Percentiles rank a stretch among this genome's conserved stretches.
Evolutionary conservation across 2,888 invertebrate species (phyloP).

Genomic region (Cantharis rustica): DNA sequence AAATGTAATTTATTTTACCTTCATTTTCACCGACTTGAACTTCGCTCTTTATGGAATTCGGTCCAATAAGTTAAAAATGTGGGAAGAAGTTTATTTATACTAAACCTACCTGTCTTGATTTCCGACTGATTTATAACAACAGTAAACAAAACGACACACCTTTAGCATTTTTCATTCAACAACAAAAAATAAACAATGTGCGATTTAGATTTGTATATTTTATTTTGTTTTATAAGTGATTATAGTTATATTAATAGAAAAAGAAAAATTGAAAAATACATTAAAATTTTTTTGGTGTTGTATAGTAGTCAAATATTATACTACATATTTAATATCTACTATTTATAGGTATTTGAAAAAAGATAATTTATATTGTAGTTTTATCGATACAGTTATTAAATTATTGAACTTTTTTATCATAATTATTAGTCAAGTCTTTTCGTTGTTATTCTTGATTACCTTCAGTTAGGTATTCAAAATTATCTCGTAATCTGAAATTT

Average conservation of each 20-base stretch:
- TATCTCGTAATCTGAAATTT: neutral
- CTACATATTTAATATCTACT: too few relatives aligned
- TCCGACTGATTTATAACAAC: slow-evolving; percentile 8
- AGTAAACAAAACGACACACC: slow-evolving; percentile 18
- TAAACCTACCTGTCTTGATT: slow-evolving; percentile 5
- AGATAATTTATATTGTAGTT: neutral
- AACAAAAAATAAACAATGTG: slow-evolving; percentile 10
- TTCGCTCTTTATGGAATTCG: neutral
- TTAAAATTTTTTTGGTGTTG: too few relatives aligned
- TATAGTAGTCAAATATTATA: neutral
- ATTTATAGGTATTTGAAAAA: neutral
- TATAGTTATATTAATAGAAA: too few relatives aligned
- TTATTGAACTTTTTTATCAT: neutral
- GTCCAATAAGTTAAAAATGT: slow-evolving; percentile 8
- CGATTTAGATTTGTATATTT: neutral
- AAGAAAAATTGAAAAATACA: too few relatives aligned
- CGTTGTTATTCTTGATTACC: neutral
- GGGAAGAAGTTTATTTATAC: slow-evolving; percentile 17
- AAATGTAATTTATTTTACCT: slow-evolving; percentile 9
- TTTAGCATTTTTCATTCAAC: slow-evolving; percentile 10
- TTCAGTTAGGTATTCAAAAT: neutral
- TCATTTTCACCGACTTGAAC: slow-evolving; percentile 3
- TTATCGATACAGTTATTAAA: neutral
- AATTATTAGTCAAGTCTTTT: neutral
- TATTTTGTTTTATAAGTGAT: too few relatives aligned